phyloP scores from a whole-genome alignment of 2,113 vertebrate genomes.

The Marmota monax region DNA sequence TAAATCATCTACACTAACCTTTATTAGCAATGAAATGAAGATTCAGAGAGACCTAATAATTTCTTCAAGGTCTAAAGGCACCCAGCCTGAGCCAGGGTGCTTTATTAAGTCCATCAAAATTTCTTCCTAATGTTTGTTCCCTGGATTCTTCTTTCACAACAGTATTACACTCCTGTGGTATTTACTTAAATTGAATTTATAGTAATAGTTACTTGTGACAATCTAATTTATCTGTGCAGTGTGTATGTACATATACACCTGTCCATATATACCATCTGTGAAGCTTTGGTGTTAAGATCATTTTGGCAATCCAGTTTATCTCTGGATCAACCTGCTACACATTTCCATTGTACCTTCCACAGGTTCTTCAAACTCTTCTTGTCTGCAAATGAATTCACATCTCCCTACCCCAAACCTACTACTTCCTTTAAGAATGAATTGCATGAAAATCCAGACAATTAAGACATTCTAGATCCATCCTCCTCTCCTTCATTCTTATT shows the following conservation, averaged over 20 bases:
- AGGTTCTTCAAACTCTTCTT: background rate
- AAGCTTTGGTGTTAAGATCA: no score
- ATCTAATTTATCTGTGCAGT: no score
- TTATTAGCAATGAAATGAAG: background rate
- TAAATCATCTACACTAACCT: background rate
- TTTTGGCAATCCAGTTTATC: background rate
- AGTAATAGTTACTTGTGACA: no score
- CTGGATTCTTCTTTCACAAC: background rate
- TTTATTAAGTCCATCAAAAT: background rate
- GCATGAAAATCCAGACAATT: background rate
- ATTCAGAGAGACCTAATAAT: background rate
- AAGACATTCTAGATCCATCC: background rate
- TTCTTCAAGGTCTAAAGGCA: slow-evolving; percentile 19
- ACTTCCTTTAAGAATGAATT: background rate
- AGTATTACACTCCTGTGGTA: background rate
- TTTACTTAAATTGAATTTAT: background rate
- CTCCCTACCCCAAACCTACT: background rate
- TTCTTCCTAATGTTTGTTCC: background rate
- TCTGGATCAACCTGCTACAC: background rate
- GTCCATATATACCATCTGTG: no score
- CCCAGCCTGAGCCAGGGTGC: background rate
- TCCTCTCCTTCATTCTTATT: background rate
- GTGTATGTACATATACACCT: no score
- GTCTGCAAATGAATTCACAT: background rate
- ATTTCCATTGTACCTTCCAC: background rate